Base-by-base conservation (phyloP, 2,888 invertebrate genomes). In the Hemaris fuciformis region DNA sequence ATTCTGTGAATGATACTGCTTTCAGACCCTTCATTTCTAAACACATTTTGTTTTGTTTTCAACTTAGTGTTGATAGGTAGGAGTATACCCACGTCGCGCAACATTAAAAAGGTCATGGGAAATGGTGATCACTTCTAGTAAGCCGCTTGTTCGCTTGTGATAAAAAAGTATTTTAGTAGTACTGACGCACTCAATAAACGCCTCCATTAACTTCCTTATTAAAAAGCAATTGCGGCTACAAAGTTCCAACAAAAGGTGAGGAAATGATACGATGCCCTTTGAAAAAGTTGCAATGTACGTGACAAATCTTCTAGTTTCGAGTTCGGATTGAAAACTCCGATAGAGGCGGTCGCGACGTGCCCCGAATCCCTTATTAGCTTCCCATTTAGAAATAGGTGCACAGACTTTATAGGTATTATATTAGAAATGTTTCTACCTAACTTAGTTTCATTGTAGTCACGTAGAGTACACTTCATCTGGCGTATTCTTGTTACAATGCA, bases 321-420 rank as follows among this genome's bases (percentile, higher is more conserved):
- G 82, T 87, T 85, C 75, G 88, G 88, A 91, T 91, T 91, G 91
- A 91, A 91, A 91, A 91, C 90, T 91, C 85, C 88, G 88, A 90
- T 91, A 90, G 90, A 90, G 84, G 84, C 80, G 79, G 81, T 72
- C 77, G 70, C 73, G 79, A 89, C 91, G 91, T 91, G 91, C 80
- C 65, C 71, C 70, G 91, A 89, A 89, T 91, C 74, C 71, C 69
- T 80, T 84, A 88, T 87, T 80, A 83, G 80, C 70, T 79, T 75
- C 78, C 83, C 81, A 84, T 88, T 88, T 87, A 84, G 84, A 84
- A 84, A 82, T 84, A 83, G 84, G 79, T 85, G 78, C 79, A 77
- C 77, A 79, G 76, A 76, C 79, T 83, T 79, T 82, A 85, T 82
- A 80, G 75, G 79, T 80, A 81, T 84, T 82, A 81, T 79, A 81